These are phyloP conservation scores for Poecilobothrus nobilitatus DNA, from an alignment of 2,888 invertebrate genomes.

Conservation along the genomic window DNA sequence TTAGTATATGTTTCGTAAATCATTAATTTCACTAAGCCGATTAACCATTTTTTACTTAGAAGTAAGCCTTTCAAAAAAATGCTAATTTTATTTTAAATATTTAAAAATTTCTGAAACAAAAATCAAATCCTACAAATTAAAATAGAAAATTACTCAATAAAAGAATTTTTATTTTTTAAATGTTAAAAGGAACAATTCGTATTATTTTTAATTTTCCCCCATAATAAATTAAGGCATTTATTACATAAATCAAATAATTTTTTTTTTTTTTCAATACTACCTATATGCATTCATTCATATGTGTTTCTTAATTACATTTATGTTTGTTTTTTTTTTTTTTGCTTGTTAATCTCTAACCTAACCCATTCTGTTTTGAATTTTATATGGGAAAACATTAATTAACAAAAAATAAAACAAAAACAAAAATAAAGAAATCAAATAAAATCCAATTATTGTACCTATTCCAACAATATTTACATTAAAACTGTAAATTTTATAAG, in stretches of 20 bases:
- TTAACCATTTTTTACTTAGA: too few relatives aligned
- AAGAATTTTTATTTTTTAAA: too few relatives aligned
- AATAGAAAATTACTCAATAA: too few relatives aligned
- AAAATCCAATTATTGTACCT: conserved; percentile 6
- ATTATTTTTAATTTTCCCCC: too few relatives aligned
- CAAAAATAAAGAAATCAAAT: background rate
- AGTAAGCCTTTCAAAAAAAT: too few relatives aligned
- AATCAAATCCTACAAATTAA: too few relatives aligned
- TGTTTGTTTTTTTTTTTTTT: background rate
- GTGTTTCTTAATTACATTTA: background rate
- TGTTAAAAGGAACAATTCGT: too few relatives aligned
- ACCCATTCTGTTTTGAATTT: background rate
- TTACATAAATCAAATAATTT: background rate
- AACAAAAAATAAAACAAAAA: background rate
- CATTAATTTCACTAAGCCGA: too few relatives aligned
- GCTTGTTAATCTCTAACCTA: background rate
- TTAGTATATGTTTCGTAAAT: too few relatives aligned
- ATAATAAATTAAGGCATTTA: too few relatives aligned
- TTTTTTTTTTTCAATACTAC: background rate
- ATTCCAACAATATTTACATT: conserved; percentile 6
- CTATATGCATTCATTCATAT: background rate
- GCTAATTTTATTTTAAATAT: too few relatives aligned
- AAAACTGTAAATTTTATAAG: background rate
- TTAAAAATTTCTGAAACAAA: too few relatives aligned
- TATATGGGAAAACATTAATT: background rate